These are phyloP conservation scores for Nephrotoma appendiculata DNA, from an alignment of 2,888 invertebrate genomes.

Conservation along the genomic window DNA sequence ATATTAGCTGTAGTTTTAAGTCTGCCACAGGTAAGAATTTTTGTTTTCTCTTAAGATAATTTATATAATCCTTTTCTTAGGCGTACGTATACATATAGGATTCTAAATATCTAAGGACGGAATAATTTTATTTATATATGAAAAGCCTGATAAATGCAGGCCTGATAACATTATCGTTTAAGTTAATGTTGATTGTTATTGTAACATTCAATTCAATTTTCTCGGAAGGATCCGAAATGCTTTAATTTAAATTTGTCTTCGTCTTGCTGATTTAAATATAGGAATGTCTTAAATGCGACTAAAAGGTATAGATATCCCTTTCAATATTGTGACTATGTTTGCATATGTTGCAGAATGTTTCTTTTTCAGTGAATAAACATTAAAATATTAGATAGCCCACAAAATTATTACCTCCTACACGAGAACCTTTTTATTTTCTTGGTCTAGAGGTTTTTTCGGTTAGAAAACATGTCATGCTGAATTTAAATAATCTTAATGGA, in stretches of 20 bases:
- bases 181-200: background rate
- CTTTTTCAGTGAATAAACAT: no score
- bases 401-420: no score
- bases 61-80: background rate
- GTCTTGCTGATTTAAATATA: no score
- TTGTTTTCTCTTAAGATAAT: background rate
- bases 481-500: no score
- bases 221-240: background rate
- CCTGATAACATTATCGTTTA: background rate
- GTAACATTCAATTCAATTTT: background rate
- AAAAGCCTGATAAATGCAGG: background rate
- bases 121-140: background rate
- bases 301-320: no score
- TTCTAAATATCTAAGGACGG: background rate
- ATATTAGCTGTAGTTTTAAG: constrained; percentile 57
- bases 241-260: background rate
- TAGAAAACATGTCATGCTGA: no score
- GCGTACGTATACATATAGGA: background rate
- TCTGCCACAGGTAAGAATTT: constrained; percentile 58
- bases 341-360: no score
- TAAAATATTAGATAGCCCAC: no score
- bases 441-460: no score
- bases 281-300: no score
- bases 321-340: no score
- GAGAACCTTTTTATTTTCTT: no score